A percentile compares a stretch with the other conserved stretches of the same genome.
These are phyloP conservation scores for Eupeodes corollae DNA, from an alignment of 1,140 invertebrate species.

Conservation along the genomic window DNA sequence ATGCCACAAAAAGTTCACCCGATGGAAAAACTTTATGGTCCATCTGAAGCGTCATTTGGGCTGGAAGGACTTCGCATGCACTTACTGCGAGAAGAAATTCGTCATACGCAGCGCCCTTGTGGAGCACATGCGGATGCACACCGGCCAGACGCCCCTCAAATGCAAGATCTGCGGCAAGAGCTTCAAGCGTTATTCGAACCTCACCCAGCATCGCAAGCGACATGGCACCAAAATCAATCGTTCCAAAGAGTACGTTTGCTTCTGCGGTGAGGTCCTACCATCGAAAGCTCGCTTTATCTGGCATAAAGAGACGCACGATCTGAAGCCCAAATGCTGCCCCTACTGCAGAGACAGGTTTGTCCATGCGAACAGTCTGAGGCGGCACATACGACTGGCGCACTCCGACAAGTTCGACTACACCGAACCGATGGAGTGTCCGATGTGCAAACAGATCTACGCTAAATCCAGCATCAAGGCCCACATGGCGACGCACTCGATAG, in stretches of 20 bases:
- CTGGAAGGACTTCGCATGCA: conserved; percentile 52
- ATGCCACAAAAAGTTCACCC: conserved; percentile 66
- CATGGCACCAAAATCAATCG: conserved; percentile 55
- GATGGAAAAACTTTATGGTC: conserved; percentile 56
- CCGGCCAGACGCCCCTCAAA: conserved; percentile 66
- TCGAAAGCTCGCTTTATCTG: conserved; percentile 70
- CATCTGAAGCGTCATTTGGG: conserved; percentile 68
- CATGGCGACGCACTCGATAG: conserved; percentile 56
- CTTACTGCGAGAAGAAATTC: conserved; percentile 70
- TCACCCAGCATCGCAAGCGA: conserved; percentile 69
- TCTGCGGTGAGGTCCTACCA: conserved; percentile 69
- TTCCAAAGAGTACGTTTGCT: conserved; percentile 67
- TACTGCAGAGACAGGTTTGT: conserved; percentile 76
- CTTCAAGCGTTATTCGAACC: conserved; percentile 74
- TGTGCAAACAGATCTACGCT: conserved; percentile 69
- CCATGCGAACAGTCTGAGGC: conserved; percentile 65
- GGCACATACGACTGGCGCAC: conserved; percentile 71
- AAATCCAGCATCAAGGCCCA: conserved; percentile 68
- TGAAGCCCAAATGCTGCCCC: conserved; percentile 68
- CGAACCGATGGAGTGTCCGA: conserved; percentile 65
- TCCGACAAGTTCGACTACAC: conserved; percentile 59
- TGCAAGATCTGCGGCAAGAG: conserved; percentile 70
- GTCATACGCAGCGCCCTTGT: conserved; percentile 63
- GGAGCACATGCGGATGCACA: conserved; percentile 72
- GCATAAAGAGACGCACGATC: conserved; percentile 75